A percentile compares a stretch with the other conserved stretches of the same genome.
phyloP scores from a whole-genome alignment of 2,888 invertebrate genomes.

The Hyposoter dolosus region DNA sequence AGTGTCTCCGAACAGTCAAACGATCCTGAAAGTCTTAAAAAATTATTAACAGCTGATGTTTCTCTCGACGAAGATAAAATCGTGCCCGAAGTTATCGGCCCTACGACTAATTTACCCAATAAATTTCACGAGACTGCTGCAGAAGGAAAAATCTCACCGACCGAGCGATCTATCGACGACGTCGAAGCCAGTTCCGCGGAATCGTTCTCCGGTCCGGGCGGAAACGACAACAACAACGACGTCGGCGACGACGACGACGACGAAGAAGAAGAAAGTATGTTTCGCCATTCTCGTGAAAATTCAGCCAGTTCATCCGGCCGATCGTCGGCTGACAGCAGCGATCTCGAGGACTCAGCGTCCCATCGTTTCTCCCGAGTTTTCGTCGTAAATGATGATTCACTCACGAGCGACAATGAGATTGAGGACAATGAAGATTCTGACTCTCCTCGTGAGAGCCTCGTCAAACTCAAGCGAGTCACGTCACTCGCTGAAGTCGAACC shows the following conservation, averaged over 20 bases:
- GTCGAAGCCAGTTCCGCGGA: constrained; percentile 50
- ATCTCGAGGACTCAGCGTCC: constrained; percentile 82
- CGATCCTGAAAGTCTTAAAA: constrained; percentile 25
- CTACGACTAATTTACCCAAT: constrained; percentile 13
- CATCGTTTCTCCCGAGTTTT: constrained; percentile 84
- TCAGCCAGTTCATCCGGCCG: constrained; percentile 83
- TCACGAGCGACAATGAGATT: constrained; percentile 81
- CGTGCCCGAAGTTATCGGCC: constrained; percentile 26
- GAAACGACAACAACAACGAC: constrained; percentile 70
- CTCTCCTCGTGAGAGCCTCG: constrained; percentile 76
- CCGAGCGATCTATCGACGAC: constrained; percentile 54
- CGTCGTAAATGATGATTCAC: constrained; percentile 83
- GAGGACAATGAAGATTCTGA: constrained; percentile 80
- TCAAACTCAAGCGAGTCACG: constrained; percentile 76
- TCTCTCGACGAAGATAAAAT: constrained; percentile 25
- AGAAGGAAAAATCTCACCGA: constrained; percentile 8
- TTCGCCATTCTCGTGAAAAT: constrained; percentile 77
- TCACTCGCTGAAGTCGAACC: constrained; percentile 77
- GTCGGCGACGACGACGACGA: constrained; percentile 68
- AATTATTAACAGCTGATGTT: background rate
- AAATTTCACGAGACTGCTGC: background rate
- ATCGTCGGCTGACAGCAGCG: constrained; percentile 83
- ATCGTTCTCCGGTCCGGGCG: constrained; percentile 64
- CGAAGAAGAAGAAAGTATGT: constrained; percentile 76
- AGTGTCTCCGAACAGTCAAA: background rate